phyloP scores from a whole-genome alignment of 2,888 invertebrate species.

The Sepiola atlantica region DNA sequence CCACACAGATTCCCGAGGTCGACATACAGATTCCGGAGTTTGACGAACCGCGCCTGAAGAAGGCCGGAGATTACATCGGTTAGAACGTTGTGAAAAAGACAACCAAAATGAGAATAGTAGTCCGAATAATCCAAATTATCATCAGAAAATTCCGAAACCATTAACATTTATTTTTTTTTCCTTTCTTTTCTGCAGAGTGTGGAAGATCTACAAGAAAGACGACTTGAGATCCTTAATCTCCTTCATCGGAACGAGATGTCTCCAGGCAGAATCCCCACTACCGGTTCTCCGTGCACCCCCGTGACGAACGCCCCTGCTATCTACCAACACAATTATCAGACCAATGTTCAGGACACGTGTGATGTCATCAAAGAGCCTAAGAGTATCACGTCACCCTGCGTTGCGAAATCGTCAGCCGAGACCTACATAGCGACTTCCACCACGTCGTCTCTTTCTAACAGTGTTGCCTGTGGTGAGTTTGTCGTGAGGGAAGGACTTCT shows the following conservation, averaged over 20 bases:
- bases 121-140: no score
- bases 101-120: no score
- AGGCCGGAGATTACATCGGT: no score
- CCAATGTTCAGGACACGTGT: background rate
- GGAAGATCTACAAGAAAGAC: constrained; percentile 41
- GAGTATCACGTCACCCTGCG: background rate
- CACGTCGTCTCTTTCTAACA: constrained; percentile 46
- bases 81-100: no score
- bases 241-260: constrained; percentile 32
- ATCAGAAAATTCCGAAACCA: no score
- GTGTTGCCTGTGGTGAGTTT: constrained; percentile 37
- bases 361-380: constrained; percentile 36
- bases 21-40: no score
- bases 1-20: no score
- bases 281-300: constrained; percentile 35
- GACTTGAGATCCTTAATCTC: background rate
- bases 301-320: constrained; percentile 42
- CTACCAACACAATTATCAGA: constrained; percentile 32
- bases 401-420: constrained; percentile 44
- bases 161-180: background rate
- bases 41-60: no score
- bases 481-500: background rate
- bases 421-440: constrained; percentile 47
- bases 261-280: background rate
- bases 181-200: background rate